A percentile compares a stretch with the other conserved stretches of the same genome.
phyloP scores from a whole-genome alignment of 2,797 vertebrate genomes.

The Austrolebias charrua region DNA sequence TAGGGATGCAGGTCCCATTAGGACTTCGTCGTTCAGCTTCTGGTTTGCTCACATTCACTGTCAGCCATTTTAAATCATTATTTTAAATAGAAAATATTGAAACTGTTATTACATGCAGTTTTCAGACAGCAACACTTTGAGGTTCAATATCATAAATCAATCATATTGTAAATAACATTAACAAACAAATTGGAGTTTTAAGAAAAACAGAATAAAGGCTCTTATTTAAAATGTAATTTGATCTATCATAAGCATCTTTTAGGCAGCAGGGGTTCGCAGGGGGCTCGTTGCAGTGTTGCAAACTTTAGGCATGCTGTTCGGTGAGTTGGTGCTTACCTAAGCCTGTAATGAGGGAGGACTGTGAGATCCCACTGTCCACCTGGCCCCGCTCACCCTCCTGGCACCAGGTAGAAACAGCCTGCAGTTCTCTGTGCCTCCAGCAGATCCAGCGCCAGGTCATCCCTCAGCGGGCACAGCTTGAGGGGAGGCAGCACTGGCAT shows the following conservation, averaged over 20 bases:
- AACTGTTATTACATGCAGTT: too few relatives aligned
- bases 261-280: conserved; percentile 13
- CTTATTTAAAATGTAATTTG: too few relatives aligned
- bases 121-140: too few relatives aligned
- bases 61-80: too few relatives aligned
- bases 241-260: not conserved
- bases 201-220: too few relatives aligned
- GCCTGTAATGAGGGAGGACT: conserved; percentile 61
- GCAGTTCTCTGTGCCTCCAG: conserved; percentile 63
- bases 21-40: too few relatives aligned
- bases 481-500: conserved; percentile 57
- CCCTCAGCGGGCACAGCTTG: conserved; percentile 65
- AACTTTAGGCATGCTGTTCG: conserved; percentile 11
- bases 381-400: conserved; percentile 60
- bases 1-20: too few relatives aligned
- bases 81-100: not conserved
- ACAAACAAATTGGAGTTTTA: too few relatives aligned
- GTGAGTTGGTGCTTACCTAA: conserved; percentile 53
- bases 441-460: conserved; percentile 66
- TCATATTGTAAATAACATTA: too few relatives aligned
- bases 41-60: too few relatives aligned
- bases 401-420: conserved; percentile 68
- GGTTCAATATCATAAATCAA: too few relatives aligned
- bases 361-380: conserved; percentile 67
- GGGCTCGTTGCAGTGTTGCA: not conserved